Conservation (phyloP, 2,888 invertebrate genomes). For the Diloba caeruleocephala region DNA sequence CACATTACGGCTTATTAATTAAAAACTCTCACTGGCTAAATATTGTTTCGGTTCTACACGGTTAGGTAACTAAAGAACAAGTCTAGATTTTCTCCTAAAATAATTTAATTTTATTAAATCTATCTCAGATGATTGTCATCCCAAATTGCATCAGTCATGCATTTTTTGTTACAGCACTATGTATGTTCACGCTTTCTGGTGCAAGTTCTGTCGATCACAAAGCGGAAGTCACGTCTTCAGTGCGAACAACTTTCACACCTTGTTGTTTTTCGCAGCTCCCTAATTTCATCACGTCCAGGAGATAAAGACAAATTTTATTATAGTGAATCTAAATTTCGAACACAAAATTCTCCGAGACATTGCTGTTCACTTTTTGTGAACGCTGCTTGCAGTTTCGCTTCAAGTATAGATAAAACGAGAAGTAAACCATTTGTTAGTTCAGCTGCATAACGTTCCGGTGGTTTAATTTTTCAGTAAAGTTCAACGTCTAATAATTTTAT, state of each 20-base stretch:
- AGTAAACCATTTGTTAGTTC: conserved; percentile 37
- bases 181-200: conserved; percentile 39
- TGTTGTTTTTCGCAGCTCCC: conserved; percentile 46
- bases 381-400: conserved; percentile 47
- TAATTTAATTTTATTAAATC: conserved; percentile 18
- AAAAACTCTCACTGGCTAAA: conserved; percentile 39
- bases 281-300: conserved; percentile 60
- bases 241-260: conserved; percentile 58
- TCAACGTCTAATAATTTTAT: conserved; percentile 42
- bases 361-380: conserved; percentile 20
- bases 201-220: conserved; percentile 23
- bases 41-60: conserved; percentile 14
- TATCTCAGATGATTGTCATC: conserved; percentile 38
- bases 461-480: conserved; percentile 39
- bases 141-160: conserved; percentile 42
- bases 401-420: conserved; percentile 26
- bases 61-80: conserved; percentile 20
- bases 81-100: conserved; percentile 19
- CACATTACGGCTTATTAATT: conserved; percentile 42
- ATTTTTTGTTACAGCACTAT: conserved; percentile 36
- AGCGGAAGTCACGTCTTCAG: conserved; percentile 61
- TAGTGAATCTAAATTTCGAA: conserved; percentile 40
- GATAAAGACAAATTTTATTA: conserved; percentile 62
- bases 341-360: conserved; percentile 28
- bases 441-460: conserved; percentile 48